phyloP scores from a whole-genome alignment of 1,140 invertebrate genomes.

The Diabrotica undecimpunctata region DNA sequence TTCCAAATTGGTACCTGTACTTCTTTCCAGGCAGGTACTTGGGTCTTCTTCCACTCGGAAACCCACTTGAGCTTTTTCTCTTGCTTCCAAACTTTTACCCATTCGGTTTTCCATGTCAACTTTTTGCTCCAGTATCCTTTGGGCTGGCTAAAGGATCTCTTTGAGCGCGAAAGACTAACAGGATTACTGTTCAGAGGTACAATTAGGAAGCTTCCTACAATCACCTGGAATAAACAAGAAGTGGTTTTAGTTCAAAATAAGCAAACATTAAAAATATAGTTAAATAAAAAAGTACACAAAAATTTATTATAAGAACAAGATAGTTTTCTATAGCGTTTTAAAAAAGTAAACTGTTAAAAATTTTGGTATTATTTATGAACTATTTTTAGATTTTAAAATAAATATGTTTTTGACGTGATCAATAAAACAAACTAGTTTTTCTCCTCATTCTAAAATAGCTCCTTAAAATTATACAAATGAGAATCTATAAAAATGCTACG shows the following conservation, averaged over 20 bases:
- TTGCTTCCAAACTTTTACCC: conserved; percentile 55
- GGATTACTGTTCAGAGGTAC: conserved; percentile 47
- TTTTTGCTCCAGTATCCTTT: conserved; percentile 64
- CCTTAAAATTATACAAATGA: too few relatives aligned
- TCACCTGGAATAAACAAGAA: conserved; percentile 45
- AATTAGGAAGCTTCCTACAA: conserved; percentile 46
- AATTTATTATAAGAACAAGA: neutral
- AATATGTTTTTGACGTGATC: too few relatives aligned
- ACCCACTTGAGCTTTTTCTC: conserved; percentile 62
- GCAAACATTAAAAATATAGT: neutral
- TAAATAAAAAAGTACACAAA: neutral
- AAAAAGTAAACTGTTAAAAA: too few relatives aligned
- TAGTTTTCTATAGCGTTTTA: conserved; percentile 4
- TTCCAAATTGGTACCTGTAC: conserved; percentile 62
- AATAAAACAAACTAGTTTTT: too few relatives aligned
- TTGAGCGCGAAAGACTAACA: conserved; percentile 46
- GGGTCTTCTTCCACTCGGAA: conserved; percentile 59
- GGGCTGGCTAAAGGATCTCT: conserved; percentile 49
- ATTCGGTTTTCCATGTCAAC: conserved; percentile 62
- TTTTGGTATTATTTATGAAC: neutral
- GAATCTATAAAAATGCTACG: too few relatives aligned
- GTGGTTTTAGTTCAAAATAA: too few relatives aligned
- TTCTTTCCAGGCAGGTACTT: conserved; percentile 64
- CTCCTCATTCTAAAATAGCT: too few relatives aligned
- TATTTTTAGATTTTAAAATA: neutral